Evolutionary conservation across 2,113 vertebrate genomes (phyloP), one percentile per base, ranked within the genome.

Genomic region (Cyphomyrus plagiostoma): DNA sequence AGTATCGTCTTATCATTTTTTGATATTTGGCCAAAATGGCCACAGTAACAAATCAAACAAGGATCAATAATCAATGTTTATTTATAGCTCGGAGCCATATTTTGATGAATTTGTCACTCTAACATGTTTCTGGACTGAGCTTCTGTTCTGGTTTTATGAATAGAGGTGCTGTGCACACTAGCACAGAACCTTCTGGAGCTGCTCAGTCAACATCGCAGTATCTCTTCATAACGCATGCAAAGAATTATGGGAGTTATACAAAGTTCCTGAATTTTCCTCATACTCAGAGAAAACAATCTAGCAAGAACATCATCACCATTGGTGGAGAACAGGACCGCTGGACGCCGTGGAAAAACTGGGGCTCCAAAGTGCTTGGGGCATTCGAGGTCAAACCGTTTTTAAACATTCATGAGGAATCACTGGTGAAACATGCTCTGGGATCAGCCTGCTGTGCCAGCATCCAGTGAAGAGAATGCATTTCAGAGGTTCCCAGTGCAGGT

Each of bases 321-420:
- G 21, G 48, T 48, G 13, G 10, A 23, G 26, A 53, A 53, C 3
- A 53, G 49, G 49, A 86, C n/a, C 46, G 7, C 42, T 45, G 77
- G 42, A 53, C 45, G 23, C 10, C 26, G 46, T 49, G 23, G 82
- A 85, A 86, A 86, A 53, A 86, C n/a, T 1, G n/a, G n/a, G 13
- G n/a, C 48, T 53, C 9, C 49, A 10, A 17, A 17, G 6, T 39
- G 39, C 15, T 2, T n/a, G 39, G 45, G 66, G 39, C 45, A 35
- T 19, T 89, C 74, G 26, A 42, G 58, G 89, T 88, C 90, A 89
- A 88, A 56, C 39, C 82, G 87, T 83, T 86, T 93, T 92, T 89
- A 94, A 89, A 93, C 90, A 95, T 94, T 94, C 90, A 93, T 89
- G 94, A 95, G 91, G 96, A 95, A 94, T 95, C 93, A 93, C 90